Percentiles rank a stretch among this genome's conserved stretches.
Evolutionary conservation across 1,140 invertebrate species (phyloP).

Genomic region (Atta texana): DNA sequence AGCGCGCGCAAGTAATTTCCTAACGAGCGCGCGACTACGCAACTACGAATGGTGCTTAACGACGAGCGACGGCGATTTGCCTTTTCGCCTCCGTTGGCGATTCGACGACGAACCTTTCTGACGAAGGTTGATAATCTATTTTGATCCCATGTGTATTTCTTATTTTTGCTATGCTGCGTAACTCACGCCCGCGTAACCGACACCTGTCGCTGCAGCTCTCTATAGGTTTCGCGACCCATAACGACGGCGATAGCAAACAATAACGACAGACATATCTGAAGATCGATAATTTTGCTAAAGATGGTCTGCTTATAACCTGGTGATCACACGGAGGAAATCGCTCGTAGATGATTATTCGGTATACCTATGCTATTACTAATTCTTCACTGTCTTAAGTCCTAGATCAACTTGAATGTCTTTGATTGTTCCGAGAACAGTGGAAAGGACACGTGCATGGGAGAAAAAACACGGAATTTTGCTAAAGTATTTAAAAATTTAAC

Average conservation of each 20-base stretch:
- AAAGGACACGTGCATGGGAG: neutral
- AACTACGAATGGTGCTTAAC: neutral
- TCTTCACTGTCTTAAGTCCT: neutral
- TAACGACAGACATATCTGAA: constrained; percentile 20
- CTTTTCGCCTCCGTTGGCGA: neutral
- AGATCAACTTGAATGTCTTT: neutral
- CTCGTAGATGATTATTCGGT: neutral
- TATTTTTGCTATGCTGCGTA: constrained; percentile 60
- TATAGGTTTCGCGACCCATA: neutral
- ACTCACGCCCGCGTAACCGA: constrained; percentile 49
- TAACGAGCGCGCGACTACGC: constrained; percentile 46
- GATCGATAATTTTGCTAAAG: constrained; percentile 42
- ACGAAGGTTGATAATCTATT: constrained; percentile 51
- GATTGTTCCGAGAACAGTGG: neutral
- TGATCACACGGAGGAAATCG: neutral
- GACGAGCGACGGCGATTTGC: neutral
- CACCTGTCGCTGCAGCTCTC: constrained; percentile 61
- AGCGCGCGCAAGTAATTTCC: constrained; percentile 8
- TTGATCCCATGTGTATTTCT: constrained; percentile 9
- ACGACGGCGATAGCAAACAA: neutral
- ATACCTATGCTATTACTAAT: neutral
- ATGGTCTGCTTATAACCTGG: neutral
- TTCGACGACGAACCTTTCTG: constrained; percentile 26
- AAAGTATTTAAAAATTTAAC: too few relatives aligned
- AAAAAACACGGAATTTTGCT: too few relatives aligned